Evolutionary conservation across 2,888 invertebrate species (phyloP).

Genomic region (Lasioglossum pauxillum): DNA sequence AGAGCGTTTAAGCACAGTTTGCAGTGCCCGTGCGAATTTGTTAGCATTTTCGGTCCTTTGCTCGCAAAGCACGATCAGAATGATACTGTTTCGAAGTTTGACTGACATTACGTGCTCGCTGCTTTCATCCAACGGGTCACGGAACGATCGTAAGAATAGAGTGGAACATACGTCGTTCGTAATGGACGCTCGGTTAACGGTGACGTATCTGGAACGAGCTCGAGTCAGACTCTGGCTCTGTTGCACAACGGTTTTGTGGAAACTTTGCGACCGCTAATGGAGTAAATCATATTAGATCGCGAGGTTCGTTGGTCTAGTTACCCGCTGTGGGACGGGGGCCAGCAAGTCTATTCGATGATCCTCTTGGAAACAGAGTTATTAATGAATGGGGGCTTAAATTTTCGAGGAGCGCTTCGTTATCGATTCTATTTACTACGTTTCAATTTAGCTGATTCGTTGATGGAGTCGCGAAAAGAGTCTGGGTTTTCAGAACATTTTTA

Average conservation of each 20-base stretch:
- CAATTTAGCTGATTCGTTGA: background rate
- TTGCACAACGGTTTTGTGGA: conserved; percentile 3
- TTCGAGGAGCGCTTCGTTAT: background rate
- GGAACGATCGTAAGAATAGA: conserved; percentile 12
- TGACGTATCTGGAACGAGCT: conserved; percentile 2
- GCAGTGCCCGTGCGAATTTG: background rate
- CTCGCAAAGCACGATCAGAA: conserved; percentile 14
- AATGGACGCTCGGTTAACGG: conserved; percentile 4
- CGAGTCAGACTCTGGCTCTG: background rate
- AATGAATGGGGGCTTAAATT: background rate
- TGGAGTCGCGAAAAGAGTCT: background rate
- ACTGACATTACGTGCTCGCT: conserved; percentile 40
- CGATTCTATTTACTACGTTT: background rate
- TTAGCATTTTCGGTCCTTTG: conserved; percentile 35
- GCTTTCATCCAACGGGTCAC: conserved; percentile 37
- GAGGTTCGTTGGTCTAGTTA: background rate
- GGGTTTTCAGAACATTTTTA: background rate
- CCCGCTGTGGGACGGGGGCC: background rate
- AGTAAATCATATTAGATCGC: background rate
- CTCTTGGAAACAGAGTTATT: background rate
- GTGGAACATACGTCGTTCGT: background rate
- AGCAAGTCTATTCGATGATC: background rate
- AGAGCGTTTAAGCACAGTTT: background rate
- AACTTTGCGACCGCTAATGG: background rate
- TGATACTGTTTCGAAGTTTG: conserved; percentile 66